A percentile compares a stretch with the other conserved stretches of the same genome.
Evolutionary conservation across 35 echinoderm and acorn worm genomes (phyloP).

Genomic region (Acanthaster planci): DNA sequence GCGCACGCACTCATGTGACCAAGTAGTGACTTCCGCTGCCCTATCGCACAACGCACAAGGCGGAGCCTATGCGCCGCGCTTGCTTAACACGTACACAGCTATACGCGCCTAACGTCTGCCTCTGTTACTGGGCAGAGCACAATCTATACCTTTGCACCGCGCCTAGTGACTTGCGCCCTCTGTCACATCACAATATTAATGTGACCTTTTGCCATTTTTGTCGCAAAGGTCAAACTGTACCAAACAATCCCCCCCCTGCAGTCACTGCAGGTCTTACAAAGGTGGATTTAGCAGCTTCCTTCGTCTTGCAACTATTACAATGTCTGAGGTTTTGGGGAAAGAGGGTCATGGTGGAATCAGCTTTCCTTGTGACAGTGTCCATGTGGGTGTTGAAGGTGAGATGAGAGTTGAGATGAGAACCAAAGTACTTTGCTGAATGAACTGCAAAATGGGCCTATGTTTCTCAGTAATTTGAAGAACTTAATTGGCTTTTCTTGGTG

Average conservation of each 20-base stretch:
- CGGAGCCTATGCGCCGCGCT: too few species aligned
- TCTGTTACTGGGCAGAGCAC: too few species aligned
- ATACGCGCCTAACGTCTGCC: too few species aligned
- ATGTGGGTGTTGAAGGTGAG: conserved; percentile 43
- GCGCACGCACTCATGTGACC: too few species aligned
- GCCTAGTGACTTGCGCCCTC: too few species aligned
- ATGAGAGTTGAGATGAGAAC: conserved; percentile 27
- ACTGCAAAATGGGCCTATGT: neutral
- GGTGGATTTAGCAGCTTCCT: neutral
- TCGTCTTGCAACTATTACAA: conserved; percentile 5
- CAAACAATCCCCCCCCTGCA: neutral
- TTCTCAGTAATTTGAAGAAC: conserved; percentile 23
- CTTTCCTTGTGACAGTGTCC: conserved; percentile 29
- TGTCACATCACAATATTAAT: too few species aligned
- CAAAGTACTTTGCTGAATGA: conserved; percentile 44
- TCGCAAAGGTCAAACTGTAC: too few species aligned
- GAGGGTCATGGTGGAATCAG: conserved; percentile 42
- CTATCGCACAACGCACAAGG: too few species aligned
- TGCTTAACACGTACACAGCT: too few species aligned
- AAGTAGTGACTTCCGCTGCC: too few species aligned
- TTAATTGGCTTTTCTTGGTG: conserved; percentile 37
- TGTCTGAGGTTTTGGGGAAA: conserved; percentile 22
- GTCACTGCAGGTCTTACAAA: neutral
- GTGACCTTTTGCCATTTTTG: too few species aligned
- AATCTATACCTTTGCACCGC: too few species aligned